Conservation (phyloP, 2,888 invertebrate species). For the Sepioteuthis lessoniana region DNA sequence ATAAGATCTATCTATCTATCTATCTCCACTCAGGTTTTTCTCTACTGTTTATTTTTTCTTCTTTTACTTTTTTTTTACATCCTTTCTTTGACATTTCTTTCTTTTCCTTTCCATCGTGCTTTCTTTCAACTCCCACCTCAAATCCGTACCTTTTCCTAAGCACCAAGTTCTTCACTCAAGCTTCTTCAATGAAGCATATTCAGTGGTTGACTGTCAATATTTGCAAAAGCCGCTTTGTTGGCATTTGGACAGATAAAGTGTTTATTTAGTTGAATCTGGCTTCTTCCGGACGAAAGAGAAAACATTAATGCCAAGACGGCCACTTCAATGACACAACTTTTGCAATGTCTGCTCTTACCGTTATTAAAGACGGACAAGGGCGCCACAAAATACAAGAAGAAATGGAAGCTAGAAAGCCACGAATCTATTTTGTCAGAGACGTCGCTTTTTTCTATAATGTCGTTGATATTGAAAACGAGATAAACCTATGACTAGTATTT, state of each 20-base stretch:
- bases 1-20: no score
- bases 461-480: no score
- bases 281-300: not conserved
- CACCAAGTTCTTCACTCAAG: not conserved
- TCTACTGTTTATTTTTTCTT: no score
- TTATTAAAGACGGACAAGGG: not conserved
- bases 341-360: not conserved
- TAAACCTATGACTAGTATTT: no score
- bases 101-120: no score
- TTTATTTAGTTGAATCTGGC: not conserved
- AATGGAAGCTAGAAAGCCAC: not conserved
- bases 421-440: no score
- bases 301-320: not conserved
- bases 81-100: no score
- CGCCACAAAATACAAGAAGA: not conserved
- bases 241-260: not conserved
- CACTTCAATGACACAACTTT: not conserved
- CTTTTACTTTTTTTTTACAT: no score
- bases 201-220: conserved; percentile 16
- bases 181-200: not conserved
- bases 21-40: no score
- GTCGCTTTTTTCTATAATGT: no score
- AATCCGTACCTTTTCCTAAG: no score
- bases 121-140: no score
- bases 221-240: not conserved